Evolutionary conservation across 2,888 invertebrate genomes (phyloP), one percentile per base, ranked within the genome.

Genomic region (Fissipunctia ypsillon): DNA sequence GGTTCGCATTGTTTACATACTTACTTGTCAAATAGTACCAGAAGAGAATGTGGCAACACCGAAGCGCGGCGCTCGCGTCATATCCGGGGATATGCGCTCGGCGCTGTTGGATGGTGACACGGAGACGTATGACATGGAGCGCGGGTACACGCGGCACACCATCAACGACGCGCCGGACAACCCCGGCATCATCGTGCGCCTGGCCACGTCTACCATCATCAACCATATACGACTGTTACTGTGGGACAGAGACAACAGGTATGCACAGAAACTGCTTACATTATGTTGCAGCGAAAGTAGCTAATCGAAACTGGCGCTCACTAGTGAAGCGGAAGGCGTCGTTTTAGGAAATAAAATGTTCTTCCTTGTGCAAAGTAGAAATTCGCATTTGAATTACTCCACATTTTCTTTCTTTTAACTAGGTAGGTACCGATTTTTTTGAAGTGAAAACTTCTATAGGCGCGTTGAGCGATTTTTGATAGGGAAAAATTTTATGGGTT

Each of bases 191-290:
- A 97, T 98, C 12, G 97, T 99, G 63, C 98, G 98, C 88, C 97
- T 99, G 71, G 97, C 97, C 83, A 97, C 98, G 67, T 97, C 98
- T 85, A 98, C 98, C 92, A 99, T 99, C 90, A 97, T 99, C 88
- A 99, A 99, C 96, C 98, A 99, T 90, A 97, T 99, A 76, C 97
- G 98, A 76, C 97, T 99, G 97, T 96, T 99, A 87, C 97, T 99
- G 19, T 99, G 99, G 99, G 99, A 99, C 95, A 97, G 98, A 76
- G 99, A 99, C 93, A 97, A 97, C 91, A 97, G 99, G 64, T 64
- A 16, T n/a, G 0, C 22, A 4, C 14, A 45, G 14, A 28, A 14
- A 45, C 28, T 25, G 14, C 14, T 45, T 19, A 43, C 63, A 45
- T 22, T 28, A 7, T 45, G 22, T 5, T 28, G 45, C 4, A 19